Percentiles rank a stretch among this genome's conserved stretches.
phyloP scores from a whole-genome alignment of 2,888 invertebrate genomes.

The Aleiodes testaceus region DNA sequence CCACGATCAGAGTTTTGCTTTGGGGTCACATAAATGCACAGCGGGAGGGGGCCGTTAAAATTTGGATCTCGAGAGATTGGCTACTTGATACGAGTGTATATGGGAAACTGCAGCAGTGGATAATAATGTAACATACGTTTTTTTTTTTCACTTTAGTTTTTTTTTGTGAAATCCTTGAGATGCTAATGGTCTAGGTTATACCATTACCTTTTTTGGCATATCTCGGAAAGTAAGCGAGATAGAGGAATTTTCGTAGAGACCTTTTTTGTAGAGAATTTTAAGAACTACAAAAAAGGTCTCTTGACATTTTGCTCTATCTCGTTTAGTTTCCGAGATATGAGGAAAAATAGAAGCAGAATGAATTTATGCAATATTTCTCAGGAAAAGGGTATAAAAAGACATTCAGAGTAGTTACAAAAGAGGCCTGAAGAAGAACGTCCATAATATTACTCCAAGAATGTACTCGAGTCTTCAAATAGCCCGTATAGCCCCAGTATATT shows the following conservation, averaged over 20 bases:
- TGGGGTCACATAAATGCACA: constrained; percentile 32
- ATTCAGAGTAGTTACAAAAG: neutral
- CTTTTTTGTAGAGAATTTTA: too few relatives aligned
- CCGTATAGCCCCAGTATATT: constrained; percentile 61
- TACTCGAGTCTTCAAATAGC: constrained; percentile 68
- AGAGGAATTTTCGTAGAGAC: too few relatives aligned
- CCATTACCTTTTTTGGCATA: too few relatives aligned
- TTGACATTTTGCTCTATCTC: too few relatives aligned
- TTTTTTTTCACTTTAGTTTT: neutral
- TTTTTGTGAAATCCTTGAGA: too few relatives aligned
- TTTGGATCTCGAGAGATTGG: constrained; percentile 26
- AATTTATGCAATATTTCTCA: neutral
- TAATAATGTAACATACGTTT: constrained; percentile 25
- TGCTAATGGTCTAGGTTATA: too few relatives aligned
- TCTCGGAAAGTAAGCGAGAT: too few relatives aligned
- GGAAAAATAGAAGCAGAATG: too few relatives aligned
- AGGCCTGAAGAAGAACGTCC: constrained; percentile 43
- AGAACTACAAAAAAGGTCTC: too few relatives aligned
- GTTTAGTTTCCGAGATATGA: too few relatives aligned
- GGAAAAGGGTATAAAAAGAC: neutral
- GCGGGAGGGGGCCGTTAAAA: constrained; percentile 13
- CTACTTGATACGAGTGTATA: constrained; percentile 28
- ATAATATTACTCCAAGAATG: constrained; percentile 70
- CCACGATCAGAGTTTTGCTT: constrained; percentile 5
- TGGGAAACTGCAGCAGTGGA: neutral